Percentiles rank a stretch among this genome's conserved stretches.
Conservation (phyloP, 2,888 invertebrate genomes). For the Mellilla xanthometata region DNA sequence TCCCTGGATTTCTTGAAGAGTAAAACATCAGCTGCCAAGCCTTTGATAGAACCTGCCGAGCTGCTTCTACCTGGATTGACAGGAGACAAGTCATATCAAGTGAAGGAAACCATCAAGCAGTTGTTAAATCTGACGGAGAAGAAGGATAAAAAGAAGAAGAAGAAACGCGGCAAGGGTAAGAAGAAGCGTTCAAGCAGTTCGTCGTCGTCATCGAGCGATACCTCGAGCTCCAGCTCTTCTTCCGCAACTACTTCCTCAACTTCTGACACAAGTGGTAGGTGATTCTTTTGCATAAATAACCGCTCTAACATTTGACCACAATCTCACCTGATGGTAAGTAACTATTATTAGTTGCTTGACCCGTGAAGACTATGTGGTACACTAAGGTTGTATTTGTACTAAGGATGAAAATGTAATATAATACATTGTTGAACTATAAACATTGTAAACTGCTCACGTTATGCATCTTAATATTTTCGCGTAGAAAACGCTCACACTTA, state of each 20-base stretch:
- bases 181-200: slow-evolving; percentile 85
- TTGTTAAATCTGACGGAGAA: slow-evolving; percentile 84
- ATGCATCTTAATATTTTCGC: too few species aligned
- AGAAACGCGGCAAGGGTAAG: slow-evolving; percentile 85
- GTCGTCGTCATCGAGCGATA: slow-evolving; percentile 86
- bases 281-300: too few species aligned
- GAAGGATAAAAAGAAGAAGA: slow-evolving; percentile 86
- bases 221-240: slow-evolving; percentile 85
- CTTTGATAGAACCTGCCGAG: slow-evolving; percentile 85
- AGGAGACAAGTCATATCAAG: slow-evolving; percentile 81
- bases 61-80: slow-evolving; percentile 83
- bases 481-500: too few species aligned
- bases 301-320: too few species aligned
- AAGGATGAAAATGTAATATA: too few species aligned
- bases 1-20: slow-evolving; percentile 91
- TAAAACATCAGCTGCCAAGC: slow-evolving; percentile 82
- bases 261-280: slow-evolving; percentile 78
- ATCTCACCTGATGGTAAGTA: too few species aligned
- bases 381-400: too few species aligned
- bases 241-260: slow-evolving; percentile 83
- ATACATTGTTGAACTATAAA: too few species aligned
- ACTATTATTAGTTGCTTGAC: too few species aligned
- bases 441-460: too few species aligned
- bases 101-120: slow-evolving; percentile 86
- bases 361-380: too few species aligned